phyloP scores from a whole-genome alignment of 1,140 invertebrate species.

The Schlechtendalia chinensis region DNA sequence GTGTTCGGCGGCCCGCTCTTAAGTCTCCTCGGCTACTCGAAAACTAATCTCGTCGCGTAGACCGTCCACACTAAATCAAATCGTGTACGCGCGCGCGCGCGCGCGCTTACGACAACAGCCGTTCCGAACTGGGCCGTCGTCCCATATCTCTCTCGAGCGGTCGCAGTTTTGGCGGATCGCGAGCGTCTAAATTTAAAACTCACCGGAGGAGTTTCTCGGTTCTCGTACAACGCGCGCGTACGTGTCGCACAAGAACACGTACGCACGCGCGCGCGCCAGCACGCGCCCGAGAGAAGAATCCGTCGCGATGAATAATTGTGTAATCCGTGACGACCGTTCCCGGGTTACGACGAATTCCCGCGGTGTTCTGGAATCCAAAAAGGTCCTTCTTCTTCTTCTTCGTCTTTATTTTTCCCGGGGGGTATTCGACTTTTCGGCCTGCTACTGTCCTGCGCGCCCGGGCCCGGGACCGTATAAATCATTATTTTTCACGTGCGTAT shows the following conservation, averaged over 20 bases:
- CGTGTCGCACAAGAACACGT: not conserved
- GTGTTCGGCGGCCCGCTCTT: not conserved
- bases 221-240: not conserved
- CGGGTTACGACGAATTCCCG: slow-evolving; percentile 40
- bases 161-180: slow-evolving; percentile 2
- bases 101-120: too few relatives aligned
- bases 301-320: slow-evolving; percentile 38
- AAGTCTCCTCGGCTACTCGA: not conserved
- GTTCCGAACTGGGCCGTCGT: too few relatives aligned
- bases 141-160: not conserved
- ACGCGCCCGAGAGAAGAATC: not conserved
- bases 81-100: too few relatives aligned
- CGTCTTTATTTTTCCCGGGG: not conserved
- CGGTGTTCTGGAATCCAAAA: slow-evolving; percentile 42
- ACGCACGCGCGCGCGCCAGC: not conserved
- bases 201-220: not conserved
- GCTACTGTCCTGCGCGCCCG: slow-evolving; percentile 19
- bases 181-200: slow-evolving; percentile 24
- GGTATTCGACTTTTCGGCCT: slow-evolving; percentile 17
- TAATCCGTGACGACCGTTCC: slow-evolving; percentile 49
- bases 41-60: not conserved
- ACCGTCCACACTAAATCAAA: too few relatives aligned
- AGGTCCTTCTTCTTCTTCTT: not conserved
- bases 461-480: slow-evolving; percentile 33
- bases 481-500: slow-evolving; percentile 11